A percentile compares a stretch with the other conserved stretches of the same genome.
These are phyloP conservation scores for Orchesellides sinensis DNA, from an alignment of 2,888 invertebrate species.

Conservation along the genomic window DNA sequence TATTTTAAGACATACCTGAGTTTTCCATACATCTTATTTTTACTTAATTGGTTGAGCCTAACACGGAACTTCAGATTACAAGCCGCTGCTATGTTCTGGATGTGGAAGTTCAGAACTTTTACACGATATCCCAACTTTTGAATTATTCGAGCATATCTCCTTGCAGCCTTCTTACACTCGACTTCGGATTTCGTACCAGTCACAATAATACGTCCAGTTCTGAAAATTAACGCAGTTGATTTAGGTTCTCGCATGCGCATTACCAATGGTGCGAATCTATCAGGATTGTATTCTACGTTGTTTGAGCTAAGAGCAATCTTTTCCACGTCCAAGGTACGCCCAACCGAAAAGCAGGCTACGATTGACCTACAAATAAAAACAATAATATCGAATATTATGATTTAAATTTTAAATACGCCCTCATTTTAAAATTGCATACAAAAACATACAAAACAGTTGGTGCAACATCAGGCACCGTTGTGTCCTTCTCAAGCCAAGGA, in stretches of 20 bases:
- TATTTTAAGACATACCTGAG: slow-evolving; percentile 27
- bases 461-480: slow-evolving; percentile 19
- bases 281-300: slow-evolving; percentile 81
- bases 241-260: slow-evolving; percentile 81
- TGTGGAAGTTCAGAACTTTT: slow-evolving; percentile 79
- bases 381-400: neutral
- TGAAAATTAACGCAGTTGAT: slow-evolving; percentile 81
- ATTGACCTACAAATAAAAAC: slow-evolving; percentile 73
- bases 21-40: slow-evolving; percentile 24
- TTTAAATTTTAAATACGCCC: neutral
- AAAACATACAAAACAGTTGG: slow-evolving; percentile 44
- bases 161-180: slow-evolving; percentile 79
- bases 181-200: slow-evolving; percentile 81
- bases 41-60: slow-evolving; percentile 80
- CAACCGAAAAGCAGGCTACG: slow-evolving; percentile 80
- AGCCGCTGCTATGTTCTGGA: slow-evolving; percentile 82
- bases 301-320: slow-evolving; percentile 80
- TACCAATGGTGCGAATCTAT: slow-evolving; percentile 81
- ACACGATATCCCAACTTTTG: slow-evolving; percentile 80
- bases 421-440: neutral
- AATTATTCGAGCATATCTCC: slow-evolving; percentile 81
- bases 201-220: slow-evolving; percentile 81
- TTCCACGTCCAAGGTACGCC: slow-evolving; percentile 79
- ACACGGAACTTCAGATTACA: slow-evolving; percentile 82
- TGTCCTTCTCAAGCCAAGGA: slow-evolving; percentile 26